Base-by-base conservation (phyloP, 2,113 vertebrate species). In the Cyprinodon variegatus region DNA sequence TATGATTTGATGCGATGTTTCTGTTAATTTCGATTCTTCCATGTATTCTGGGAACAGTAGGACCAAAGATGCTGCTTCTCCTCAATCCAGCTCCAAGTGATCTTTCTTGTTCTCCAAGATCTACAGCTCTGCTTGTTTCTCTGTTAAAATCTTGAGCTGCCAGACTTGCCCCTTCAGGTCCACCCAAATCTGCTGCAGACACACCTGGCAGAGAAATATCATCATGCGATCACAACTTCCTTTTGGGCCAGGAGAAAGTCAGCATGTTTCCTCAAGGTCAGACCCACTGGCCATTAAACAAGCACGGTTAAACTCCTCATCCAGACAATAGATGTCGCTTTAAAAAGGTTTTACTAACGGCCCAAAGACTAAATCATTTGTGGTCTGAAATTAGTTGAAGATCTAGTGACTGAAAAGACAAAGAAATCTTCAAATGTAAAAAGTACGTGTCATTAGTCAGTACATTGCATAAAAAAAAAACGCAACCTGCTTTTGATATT, bases 181-280 rank as follows among this genome's bases (percentile, higher is more conserved):
- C 80, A 62, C 79, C 85, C 83, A 90, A 81, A 67, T 88, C 81
- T 81, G 82, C 85, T 43, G 87, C 78, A 76, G 88, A 74, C 65
- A 68, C 82, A 92, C 90, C 90, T 93, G 86, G 77, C 87, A 76
- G 89, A 88, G 72, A 91, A 76, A 92, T 65, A 87, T 82, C 83
- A 87, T 80, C 81, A 90, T 77, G 83, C 65, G 84, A 74, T 85
- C 83, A 74, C 73, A 63, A 62, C 71, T 65, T 90, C 83, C 78
- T 65, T 45, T 57, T n/a, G 68, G 63, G 57, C 59, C 71, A 63
- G 70, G 39, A 82, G 41, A 74, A 50, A 77, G 50, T 57, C 7
- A 61, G 67, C 76, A 79, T 11, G 40, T 48, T 77, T 76, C 43
- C 78, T 64, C 71, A 12, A 72, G 48, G 53, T 36, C 59, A 62